A percentile compares a stretch with the other conserved stretches of the same genome.
Conservation (phyloP, 2,797 vertebrate genomes). For the Accipiter superciliosus region DNA sequence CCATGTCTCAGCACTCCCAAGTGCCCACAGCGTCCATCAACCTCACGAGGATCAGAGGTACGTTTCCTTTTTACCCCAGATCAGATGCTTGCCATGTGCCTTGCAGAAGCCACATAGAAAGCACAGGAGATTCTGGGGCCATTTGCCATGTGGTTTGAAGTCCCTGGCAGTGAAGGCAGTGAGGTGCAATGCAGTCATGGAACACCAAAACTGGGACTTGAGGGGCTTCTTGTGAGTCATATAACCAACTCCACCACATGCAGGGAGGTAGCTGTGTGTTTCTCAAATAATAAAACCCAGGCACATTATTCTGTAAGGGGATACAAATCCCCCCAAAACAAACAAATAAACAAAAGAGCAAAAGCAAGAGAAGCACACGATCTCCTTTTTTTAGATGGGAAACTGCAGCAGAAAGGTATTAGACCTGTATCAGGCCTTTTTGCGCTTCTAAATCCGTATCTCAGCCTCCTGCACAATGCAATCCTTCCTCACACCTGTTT, state of each 20-base stretch:
- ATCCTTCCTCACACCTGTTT: not conserved
- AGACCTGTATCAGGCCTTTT: not conserved
- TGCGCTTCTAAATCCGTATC: not conserved
- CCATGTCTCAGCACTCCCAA: not conserved
- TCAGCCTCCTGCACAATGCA: not conserved
- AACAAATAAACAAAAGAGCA: not conserved
- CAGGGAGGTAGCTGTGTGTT: not conserved
- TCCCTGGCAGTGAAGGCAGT: not conserved
- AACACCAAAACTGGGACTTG: not conserved
- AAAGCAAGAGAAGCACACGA: not conserved
- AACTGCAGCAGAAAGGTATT: not conserved
- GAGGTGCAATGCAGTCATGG: not conserved
- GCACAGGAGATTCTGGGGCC: not conserved
- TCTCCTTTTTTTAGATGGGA: not conserved
- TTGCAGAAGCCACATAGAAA: not conserved
- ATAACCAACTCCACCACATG: not conserved
- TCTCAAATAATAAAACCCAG: not conserved
- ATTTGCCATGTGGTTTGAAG: not conserved
- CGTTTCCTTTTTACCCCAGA: not conserved
- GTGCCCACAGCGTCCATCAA: not conserved
- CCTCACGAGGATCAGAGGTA: not conserved
- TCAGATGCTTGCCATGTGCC: not conserved
- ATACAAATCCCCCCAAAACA: not conserved
- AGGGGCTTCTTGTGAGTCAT: not conserved
- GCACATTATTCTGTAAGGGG: not conserved